These are phyloP conservation scores for Malurus elegans DNA, from an alignment of 2,113 vertebrate genomes.

Conservation along the genomic window DNA sequence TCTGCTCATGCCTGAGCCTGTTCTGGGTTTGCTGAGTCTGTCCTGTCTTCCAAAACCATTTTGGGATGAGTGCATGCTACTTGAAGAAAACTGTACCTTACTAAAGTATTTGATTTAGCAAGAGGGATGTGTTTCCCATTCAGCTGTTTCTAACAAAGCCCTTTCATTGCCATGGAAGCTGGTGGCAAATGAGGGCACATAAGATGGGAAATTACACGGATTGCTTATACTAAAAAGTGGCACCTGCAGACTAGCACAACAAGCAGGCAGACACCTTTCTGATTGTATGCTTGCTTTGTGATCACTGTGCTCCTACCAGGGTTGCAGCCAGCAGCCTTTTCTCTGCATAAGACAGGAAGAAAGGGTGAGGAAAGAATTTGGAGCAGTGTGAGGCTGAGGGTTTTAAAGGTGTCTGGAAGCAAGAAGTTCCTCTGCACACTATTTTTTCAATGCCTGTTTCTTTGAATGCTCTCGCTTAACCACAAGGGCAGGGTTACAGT, in stretches of 20 bases:
- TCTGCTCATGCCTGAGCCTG: not conserved
- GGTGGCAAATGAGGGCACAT: not conserved
- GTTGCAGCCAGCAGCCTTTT: not conserved
- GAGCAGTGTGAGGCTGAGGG: not conserved
- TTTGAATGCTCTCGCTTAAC: not conserved
- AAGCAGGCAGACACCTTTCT: not conserved
- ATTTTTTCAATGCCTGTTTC: not conserved
- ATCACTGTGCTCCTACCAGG: not conserved
- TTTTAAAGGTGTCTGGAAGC: not conserved
- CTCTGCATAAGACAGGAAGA: not conserved
- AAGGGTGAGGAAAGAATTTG: not conserved
- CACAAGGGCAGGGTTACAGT: not conserved
- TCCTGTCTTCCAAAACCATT: not conserved
- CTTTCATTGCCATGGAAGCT: not conserved
- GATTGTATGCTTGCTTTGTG: not conserved
- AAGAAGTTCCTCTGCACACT: not conserved
- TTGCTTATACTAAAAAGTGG: not conserved
- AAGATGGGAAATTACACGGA: not conserved
- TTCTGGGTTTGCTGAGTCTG: fast-evolving
- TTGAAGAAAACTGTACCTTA: not conserved
- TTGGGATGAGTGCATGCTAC: not conserved
- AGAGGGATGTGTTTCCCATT: not conserved
- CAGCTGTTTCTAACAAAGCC: not conserved
- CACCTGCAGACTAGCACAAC: not conserved
- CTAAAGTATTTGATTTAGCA: not conserved